Evolutionary conservation across 2,113 vertebrate genomes (phyloP).

Genomic region (Xerus inauris): DNA sequence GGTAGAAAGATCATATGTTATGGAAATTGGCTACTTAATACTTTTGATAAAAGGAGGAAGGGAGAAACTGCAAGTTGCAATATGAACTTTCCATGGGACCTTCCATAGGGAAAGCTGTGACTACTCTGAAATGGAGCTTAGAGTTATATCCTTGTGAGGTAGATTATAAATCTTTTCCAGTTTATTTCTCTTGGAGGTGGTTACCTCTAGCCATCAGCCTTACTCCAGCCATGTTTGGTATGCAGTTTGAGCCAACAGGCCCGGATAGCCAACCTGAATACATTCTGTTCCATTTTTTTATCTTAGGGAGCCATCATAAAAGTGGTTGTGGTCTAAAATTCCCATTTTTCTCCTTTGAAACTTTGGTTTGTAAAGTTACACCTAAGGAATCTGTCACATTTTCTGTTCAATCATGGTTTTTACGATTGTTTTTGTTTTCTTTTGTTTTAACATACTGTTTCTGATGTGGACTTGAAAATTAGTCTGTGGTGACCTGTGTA

Average conservation of each 20-base stretch:
- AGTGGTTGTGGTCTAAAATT: constrained; percentile 56
- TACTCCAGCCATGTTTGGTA: constrained; percentile 66
- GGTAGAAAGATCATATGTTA: neutral
- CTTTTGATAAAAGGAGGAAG: constrained; percentile 25
- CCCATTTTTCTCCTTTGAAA: constrained; percentile 51
- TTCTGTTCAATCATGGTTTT: constrained; percentile 73
- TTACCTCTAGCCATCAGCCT: constrained; percentile 73
- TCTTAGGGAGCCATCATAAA: constrained; percentile 53
- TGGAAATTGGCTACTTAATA: neutral
- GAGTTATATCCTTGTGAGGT: constrained; percentile 37
- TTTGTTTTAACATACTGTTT: constrained; percentile 48
- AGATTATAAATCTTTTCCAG: constrained; percentile 6
- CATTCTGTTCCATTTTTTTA: constrained; percentile 50
- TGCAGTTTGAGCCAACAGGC: constrained; percentile 69
- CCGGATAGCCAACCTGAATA: neutral
- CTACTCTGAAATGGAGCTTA: constrained; percentile 38
- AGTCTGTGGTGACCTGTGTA: constrained; percentile 55
- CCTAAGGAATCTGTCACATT: constrained; percentile 60
- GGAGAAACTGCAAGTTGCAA: constrained; percentile 36
- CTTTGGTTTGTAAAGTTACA: constrained; percentile 49
- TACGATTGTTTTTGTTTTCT: neutral
- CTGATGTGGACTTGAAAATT: constrained; percentile 72
- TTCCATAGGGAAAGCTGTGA: constrained; percentile 52
- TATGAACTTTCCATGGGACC: constrained; percentile 64
- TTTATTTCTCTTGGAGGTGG: constrained; percentile 67